Evolutionary conservation across 2,113 vertebrate species (phyloP), one percentile per base, ranked within the genome.

Genomic region (Nothocercus julius): DNA sequence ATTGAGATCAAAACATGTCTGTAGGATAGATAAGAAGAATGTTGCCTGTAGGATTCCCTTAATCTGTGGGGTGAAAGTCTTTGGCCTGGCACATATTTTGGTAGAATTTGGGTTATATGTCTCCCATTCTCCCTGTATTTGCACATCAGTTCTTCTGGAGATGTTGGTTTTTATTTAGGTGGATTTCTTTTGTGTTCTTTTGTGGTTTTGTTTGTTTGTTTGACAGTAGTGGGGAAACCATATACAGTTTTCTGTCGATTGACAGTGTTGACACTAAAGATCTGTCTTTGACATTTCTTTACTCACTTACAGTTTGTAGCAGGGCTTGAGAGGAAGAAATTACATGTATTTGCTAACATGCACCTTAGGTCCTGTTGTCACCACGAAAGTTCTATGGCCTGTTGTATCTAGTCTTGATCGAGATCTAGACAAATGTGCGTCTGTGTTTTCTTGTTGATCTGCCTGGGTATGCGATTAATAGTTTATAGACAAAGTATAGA

Each of bases 221-320:
- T 82, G 45, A 59, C 3, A 3, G 42, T 59, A 19, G 20, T 25
- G 13, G 30, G 51, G 44, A 92, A 95, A 30, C 53, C 22, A 27
- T 7, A 14, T 73, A 62, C 79, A 49, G 53, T 88, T 89, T 94
- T 79, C 75, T 93, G 76, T 82, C 73, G 38, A 5, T 38, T 72
- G 69, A 38, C 79, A 81, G 77, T 30, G 15, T 27, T 84, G 61
- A 77, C 85, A 49, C 42, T 64, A 64, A 63, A 47, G 47, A 72
- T 88, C 49, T 81, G n/a, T 70, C 45, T 68, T 24, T 93, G 87
- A 49, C 30, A 38, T 90, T 92, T 10, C 47, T 95, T 90, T 93
- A 36, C 42, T 76, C 88, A 2, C 34, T 82, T 82, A n/a, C 68
- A 68, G 72, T 74, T 92, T 93, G 45, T 90, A 83, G 70, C n/a